Evolutionary conservation across 23 tunicate genomes (phyloP).

Genomic region (Phallusia fumigata): DNA sequence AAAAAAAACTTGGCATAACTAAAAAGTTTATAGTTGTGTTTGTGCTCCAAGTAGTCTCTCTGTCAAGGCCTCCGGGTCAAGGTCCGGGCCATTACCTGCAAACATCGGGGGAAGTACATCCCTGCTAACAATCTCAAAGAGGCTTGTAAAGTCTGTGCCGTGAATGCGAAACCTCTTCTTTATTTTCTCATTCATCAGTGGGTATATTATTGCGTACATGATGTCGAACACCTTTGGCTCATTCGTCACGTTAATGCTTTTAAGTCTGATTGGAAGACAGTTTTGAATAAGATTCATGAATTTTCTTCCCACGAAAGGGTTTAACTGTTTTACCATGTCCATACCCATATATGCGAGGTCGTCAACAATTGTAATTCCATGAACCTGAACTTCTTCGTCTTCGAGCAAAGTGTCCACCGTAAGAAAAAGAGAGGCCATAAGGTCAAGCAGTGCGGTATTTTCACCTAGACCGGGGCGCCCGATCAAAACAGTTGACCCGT

Average conservation of each 20-base stretch:
- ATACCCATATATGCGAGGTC: constrained; percentile 23
- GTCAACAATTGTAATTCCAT: constrained; percentile 45
- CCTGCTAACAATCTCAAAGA: constrained; percentile 30
- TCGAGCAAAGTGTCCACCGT: constrained; percentile 30
- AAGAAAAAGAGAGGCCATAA: constrained; percentile 22
- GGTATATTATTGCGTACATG: constrained; percentile 39
- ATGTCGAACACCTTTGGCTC: constrained; percentile 65
- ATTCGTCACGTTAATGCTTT: constrained; percentile 51
- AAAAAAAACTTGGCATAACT: no score
- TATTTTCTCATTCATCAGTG: constrained; percentile 40
- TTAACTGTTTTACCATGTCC: constrained; percentile 30
- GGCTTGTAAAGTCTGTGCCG: constrained; percentile 33
- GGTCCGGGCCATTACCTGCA: constrained; percentile 40
- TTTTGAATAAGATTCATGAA: constrained; percentile 47
- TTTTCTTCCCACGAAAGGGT: constrained; percentile 46
- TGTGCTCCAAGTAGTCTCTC: background rate
- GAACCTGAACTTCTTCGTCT: constrained; percentile 47
- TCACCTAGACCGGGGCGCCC: constrained; percentile 34
- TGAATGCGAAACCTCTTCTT: constrained; percentile 24
- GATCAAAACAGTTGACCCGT: constrained; percentile 37
- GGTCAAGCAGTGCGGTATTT: background rate
- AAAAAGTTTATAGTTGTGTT: background rate
- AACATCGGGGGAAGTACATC: constrained; percentile 27
- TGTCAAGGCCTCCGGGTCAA: constrained; percentile 22
- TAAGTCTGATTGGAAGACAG: constrained; percentile 52